phyloP scores from a whole-genome alignment of 2,797 vertebrate species.

The Neomorphus geoffroyi region DNA sequence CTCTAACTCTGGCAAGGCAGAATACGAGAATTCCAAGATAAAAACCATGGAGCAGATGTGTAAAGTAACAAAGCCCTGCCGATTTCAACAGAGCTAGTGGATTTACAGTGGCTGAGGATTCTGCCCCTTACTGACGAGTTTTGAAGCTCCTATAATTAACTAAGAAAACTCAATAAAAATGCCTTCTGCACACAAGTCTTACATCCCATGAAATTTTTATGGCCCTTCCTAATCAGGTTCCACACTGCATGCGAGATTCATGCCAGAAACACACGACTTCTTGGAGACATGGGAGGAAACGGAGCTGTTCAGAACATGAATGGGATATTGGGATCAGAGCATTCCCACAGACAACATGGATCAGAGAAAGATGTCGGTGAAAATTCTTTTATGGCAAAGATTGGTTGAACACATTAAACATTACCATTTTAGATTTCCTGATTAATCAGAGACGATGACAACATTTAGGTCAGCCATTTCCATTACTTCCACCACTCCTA shows the following conservation, averaged over 20 bases:
- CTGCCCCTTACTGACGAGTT: not conserved
- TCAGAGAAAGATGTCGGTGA: not conserved
- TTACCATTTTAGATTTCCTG: too few species aligned
- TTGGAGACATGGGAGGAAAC: not conserved
- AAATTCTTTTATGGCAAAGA: not conserved
- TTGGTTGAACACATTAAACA: not conserved
- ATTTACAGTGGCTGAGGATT: not conserved
- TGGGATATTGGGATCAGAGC: not conserved
- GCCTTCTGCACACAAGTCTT: not conserved
- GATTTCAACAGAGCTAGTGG: not conserved
- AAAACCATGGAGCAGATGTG: not conserved
- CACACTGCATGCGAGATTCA: not conserved
- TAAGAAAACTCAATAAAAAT: not conserved
- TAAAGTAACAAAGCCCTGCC: conserved; percentile 6
- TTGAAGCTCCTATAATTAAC: not conserved
- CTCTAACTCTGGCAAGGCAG: conserved; percentile 4
- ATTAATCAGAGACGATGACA: not conserved
- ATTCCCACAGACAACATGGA: rapidly evolving
- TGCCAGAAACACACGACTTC: not conserved
- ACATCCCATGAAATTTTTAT: not conserved
- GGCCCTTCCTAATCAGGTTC: not conserved
- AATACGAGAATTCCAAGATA: not conserved
- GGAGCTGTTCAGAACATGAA: not conserved
- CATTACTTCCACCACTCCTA: not conserved
- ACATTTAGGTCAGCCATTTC: not conserved